phyloP scores from a whole-genome alignment of 2,113 vertebrate species.

The Equus przewalskii region DNA sequence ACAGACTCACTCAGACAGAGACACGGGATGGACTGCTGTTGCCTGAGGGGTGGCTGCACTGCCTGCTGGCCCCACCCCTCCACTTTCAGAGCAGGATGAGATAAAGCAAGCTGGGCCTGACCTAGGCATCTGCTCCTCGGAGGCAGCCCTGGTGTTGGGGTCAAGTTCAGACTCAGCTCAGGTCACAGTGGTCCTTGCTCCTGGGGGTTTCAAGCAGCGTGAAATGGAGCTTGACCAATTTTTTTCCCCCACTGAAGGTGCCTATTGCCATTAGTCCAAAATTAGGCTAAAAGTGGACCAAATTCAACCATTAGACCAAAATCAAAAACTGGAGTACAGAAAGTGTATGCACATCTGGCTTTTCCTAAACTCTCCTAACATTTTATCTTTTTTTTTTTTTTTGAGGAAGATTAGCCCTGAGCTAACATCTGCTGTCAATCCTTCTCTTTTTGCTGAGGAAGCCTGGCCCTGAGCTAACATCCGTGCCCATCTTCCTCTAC shows the following conservation, averaged over 20 bases:
- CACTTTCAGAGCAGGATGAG: background rate
- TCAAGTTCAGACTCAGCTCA: background rate
- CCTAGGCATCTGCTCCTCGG: background rate
- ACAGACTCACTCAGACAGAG: background rate
- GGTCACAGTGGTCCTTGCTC: background rate
- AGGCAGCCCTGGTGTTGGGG: background rate
- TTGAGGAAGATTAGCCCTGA: too few species aligned
- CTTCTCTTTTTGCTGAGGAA: too few species aligned
- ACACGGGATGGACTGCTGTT: accelerated
- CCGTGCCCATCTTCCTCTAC: too few species aligned
- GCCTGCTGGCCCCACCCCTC: background rate
- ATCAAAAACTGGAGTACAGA: background rate
- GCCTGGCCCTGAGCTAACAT: too few species aligned
- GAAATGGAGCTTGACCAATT: background rate
- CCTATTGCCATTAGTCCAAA: background rate
- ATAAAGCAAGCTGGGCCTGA: background rate
- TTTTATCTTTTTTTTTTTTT: background rate
- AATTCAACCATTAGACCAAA: background rate
- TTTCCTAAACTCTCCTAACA: background rate
- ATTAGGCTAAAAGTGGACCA: background rate
- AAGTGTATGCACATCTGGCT: background rate
- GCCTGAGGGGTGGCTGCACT: background rate
- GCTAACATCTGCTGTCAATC: too few species aligned
- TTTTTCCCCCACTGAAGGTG: background rate
- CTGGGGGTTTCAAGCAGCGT: background rate